phyloP scores from a whole-genome alignment of 1,140 invertebrate species.

The Wasmannia auropunctata region DNA sequence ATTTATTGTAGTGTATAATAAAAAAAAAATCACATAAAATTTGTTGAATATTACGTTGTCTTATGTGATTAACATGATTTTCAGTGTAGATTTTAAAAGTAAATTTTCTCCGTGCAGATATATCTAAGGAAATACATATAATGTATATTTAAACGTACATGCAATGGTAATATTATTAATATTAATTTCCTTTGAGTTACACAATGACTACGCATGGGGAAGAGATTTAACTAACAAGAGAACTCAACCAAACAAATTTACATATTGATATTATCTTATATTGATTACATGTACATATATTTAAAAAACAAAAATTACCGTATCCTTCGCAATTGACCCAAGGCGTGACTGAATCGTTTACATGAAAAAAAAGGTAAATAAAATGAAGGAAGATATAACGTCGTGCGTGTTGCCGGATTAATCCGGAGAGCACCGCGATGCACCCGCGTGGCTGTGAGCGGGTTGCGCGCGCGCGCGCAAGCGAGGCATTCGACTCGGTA shows the following conservation, averaged over 20 bases:
- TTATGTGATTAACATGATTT: too few relatives aligned
- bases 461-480: constrained; percentile 23
- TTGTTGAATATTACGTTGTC: too few relatives aligned
- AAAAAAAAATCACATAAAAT: too few relatives aligned
- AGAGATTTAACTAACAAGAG: neutral
- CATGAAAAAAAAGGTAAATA: neutral
- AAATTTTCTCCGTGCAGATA: too few relatives aligned
- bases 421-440: constrained; percentile 23
- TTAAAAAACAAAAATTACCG: neutral
- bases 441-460: constrained; percentile 14
- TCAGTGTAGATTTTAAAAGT: too few relatives aligned
- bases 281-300: neutral
- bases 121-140: too few relatives aligned
- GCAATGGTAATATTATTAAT: neutral
- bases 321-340: neutral
- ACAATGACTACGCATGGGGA: neutral
- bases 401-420: constrained; percentile 49
- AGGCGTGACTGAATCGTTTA: constrained; percentile 21
- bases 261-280: neutral
- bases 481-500: constrained; percentile 52
- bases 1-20: too few relatives aligned
- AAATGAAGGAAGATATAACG: neutral
- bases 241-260: neutral
- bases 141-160: neutral
- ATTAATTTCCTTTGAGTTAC: neutral